Base-by-base conservation (phyloP, 2,113 vertebrate species). In the Tetraodon nigroviridis region DNA sequence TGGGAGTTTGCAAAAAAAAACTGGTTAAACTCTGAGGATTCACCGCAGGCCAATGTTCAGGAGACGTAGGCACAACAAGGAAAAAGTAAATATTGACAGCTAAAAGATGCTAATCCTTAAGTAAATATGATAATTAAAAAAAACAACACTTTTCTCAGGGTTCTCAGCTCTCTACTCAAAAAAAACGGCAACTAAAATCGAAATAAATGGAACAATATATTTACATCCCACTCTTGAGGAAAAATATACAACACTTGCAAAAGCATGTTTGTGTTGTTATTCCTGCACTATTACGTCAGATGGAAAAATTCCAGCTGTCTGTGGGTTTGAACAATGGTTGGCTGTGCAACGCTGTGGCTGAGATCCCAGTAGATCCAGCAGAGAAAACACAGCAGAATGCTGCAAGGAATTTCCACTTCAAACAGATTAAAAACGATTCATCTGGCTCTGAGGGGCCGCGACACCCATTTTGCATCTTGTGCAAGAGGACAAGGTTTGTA, bases 291-390 rank as follows among this genome's bases (percentile, higher is more conserved):
- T 81, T 69, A 77, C 78, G 77, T 79, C 71, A 79, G 58, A 84
- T 71, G 79, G 73, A 79, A 79, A 85, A 65, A 67, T 47, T 78
- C 72, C 75, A 59, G 37, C 51, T 60, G 41, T 67, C 66, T 69
- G 74, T 78, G 75, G 75, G 78, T 71, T 81, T 55, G 46, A 63
- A 80, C 76, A 79, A 77, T 55, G 62, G 62, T 66, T 18, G 32
- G 49, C 69, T 80, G 73, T 76, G 53, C 63, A 54, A 8, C 61
- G 24, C 2, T 7, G 53, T 55, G 24, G 22, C 46, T 4, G 15
- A 48, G 46, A 5, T 51, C 47, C 12, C 6, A 29, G 46, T 45
- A 19, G 52, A 68, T 16, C 15, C n/a, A 24, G 27, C 57, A 27
- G 8, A 53, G 24, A 10, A 59, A 55, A 58, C 24, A 54, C 11